Evolutionary conservation across 2,888 invertebrate genomes (phyloP).

Genomic region (Netelia melanura): DNA sequence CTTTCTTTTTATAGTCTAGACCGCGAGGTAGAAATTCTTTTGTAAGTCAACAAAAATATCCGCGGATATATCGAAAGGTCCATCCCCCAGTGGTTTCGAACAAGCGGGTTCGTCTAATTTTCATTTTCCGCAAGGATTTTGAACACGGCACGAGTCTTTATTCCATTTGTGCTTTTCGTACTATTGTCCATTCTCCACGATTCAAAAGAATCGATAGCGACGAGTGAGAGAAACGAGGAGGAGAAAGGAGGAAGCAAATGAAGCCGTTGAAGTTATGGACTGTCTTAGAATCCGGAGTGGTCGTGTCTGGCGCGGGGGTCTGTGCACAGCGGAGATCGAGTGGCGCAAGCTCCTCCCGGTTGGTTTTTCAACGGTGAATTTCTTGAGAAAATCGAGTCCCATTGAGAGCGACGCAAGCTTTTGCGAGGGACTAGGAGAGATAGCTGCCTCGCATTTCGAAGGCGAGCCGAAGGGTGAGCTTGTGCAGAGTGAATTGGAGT

Average conservation of each 20-base stretch:
- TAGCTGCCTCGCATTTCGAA: constrained; percentile 33
- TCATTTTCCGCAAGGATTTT: too few species aligned
- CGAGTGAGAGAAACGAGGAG: constrained; percentile 2
- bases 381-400: constrained; percentile 59
- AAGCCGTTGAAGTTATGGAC: constrained; percentile 29
- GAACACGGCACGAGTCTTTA: background rate
- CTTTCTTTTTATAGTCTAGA: too few species aligned
- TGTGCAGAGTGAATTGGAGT: constrained; percentile 52
- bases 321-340: constrained; percentile 27
- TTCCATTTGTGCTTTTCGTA: constrained; percentile 4
- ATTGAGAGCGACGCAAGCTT: constrained; percentile 57
- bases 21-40: too few species aligned
- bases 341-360: constrained; percentile 14
- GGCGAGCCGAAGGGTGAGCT: constrained; percentile 10
- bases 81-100: too few species aligned
- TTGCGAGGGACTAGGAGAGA: constrained; percentile 29
- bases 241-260: background rate
- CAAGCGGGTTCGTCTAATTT: too few species aligned
- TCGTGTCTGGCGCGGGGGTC: constrained; percentile 12
- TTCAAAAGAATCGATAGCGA: background rate
- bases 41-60: too few species aligned
- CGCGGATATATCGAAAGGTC: too few species aligned
- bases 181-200: constrained; percentile 8
- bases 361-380: constrained; percentile 51
- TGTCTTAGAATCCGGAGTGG: constrained; percentile 18